These are phyloP conservation scores for Drosophila pseudotakahashii DNA, from an alignment of 2,888 invertebrate species.

Conservation along the genomic window DNA sequence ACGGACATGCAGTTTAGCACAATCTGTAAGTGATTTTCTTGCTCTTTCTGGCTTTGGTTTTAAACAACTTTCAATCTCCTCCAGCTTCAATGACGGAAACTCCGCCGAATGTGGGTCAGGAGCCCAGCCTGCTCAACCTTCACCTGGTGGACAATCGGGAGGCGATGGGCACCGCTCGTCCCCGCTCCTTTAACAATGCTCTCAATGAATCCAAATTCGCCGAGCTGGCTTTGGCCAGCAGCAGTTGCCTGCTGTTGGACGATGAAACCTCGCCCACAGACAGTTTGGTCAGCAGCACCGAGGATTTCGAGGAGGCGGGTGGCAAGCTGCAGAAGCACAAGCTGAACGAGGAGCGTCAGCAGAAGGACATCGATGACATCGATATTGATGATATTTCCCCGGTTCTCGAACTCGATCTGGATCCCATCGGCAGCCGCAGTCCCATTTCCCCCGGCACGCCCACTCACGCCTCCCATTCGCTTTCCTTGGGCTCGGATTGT, in stretches of 20 bases:
- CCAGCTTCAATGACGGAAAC: conserved; percentile 69
- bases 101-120: conserved; percentile 40
- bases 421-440: conserved; percentile 66
- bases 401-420: conserved; percentile 82
- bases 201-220: conserved; percentile 87
- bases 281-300: conserved; percentile 87
- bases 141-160: conserved; percentile 61
- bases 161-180: conserved; percentile 56
- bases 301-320: conserved; percentile 81
- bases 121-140: conserved; percentile 63
- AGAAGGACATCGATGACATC: conserved; percentile 84
- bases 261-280: conserved; percentile 94
- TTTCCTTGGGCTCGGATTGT: conserved; percentile 89
- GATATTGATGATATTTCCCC: conserved; percentile 85
- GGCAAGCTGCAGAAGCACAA: conserved; percentile 83
- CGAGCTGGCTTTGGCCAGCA: conserved; percentile 88
- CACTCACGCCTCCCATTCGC: conserved; percentile 91
- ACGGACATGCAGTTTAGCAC: conserved; percentile 81
- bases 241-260: conserved; percentile 89
- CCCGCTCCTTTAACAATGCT: conserved; percentile 77
- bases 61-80: not conserved
- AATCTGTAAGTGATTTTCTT: conserved; percentile 73
- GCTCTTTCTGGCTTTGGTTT: not conserved
- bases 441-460: conserved; percentile 90
- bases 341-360: conserved; percentile 84